Evolutionary conservation across 1,140 invertebrate species (phyloP).

Genomic region (Dryas iulia): DNA sequence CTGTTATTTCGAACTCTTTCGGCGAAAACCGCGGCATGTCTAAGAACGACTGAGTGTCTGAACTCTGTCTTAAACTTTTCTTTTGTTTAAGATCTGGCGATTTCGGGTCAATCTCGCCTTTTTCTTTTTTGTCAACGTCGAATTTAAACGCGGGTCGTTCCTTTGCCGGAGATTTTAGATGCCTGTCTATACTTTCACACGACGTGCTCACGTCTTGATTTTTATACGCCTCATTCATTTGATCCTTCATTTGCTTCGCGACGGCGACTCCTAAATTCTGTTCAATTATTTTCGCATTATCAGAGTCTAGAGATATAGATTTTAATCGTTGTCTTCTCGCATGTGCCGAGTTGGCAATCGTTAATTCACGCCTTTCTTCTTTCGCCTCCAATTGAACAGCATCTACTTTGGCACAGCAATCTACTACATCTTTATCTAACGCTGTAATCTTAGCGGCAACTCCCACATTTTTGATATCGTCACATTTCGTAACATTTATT

Average conservation of each 20-base stretch:
- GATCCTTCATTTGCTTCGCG: conserved; percentile 76
- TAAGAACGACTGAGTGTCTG: conserved; percentile 72
- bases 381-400: conserved; percentile 54
- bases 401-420: conserved; percentile 69
- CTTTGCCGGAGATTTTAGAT: conserved; percentile 47
- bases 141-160: conserved; percentile 70
- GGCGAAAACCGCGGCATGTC: conserved; percentile 80
- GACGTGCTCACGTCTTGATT: conserved; percentile 69
- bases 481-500: conserved; percentile 55
- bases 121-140: conserved; percentile 57
- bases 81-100: conserved; percentile 60
- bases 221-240: conserved; percentile 75
- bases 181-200: conserved; percentile 63
- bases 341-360: conserved; percentile 62
- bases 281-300: conserved; percentile 80
- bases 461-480: conserved; percentile 54
- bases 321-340: conserved; percentile 75
- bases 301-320: conserved; percentile 80
- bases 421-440: conserved; percentile 62
- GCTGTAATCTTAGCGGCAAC: conserved; percentile 37
- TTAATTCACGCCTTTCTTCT: conserved; percentile 49
- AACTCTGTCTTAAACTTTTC: conserved; percentile 67
- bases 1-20: conserved; percentile 77
- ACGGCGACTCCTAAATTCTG: conserved; percentile 79
- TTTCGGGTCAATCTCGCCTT: conserved; percentile 51